Evolutionary conservation across 2,113 vertebrate genomes (phyloP), one percentile per base, ranked within the genome.

Genomic region (Apodemus speciosus): DNA sequence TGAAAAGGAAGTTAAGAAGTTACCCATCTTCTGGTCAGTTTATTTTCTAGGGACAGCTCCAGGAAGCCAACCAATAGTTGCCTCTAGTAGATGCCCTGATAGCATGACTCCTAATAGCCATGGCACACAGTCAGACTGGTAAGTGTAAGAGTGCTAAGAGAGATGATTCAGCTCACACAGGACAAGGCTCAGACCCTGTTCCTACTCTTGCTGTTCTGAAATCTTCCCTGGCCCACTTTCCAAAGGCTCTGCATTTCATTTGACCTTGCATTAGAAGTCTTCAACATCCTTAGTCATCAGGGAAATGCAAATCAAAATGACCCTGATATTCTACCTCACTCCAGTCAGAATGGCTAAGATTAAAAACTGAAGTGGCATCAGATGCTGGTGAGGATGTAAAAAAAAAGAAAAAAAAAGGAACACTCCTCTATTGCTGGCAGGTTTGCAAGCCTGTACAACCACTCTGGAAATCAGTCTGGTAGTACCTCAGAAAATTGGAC

Each of bases 1-100:
- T 96, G 80, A 21, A 93, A 95, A 81, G 25, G 66, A 93, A 94
- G 77, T 75, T 88, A 85, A 95, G 72, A 80, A 49, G 43, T n/a
- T 23, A 0, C 1, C 43, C 46, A 9, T 60, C 53, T 64, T 77
- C 15, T 58, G 43, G 15, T 89, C 23, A 62, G 73, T 92, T 84
- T 80, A 40, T n/a, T 85, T 95, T 71, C 75, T 60, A 88, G 40
- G 20, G 25, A 84, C 68, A 15, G 0, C 49, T 85, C 79, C 60
- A 32, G 68, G 35, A 32, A 86, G 9, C 27, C 40, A 83, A 64
- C 25, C 72, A 89, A 89, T 4, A 27, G 10, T 72, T n/a, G 8
- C 15, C 25, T 62, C 11, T 60, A 18, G 4, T 27, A 5, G 9
- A 27, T 49, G 43, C 1, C 56, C 16, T 80, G 15, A 56, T 23